Evolutionary conservation across 2,888 invertebrate species (phyloP).

Genomic region (Heliconius ismenius): DNA sequence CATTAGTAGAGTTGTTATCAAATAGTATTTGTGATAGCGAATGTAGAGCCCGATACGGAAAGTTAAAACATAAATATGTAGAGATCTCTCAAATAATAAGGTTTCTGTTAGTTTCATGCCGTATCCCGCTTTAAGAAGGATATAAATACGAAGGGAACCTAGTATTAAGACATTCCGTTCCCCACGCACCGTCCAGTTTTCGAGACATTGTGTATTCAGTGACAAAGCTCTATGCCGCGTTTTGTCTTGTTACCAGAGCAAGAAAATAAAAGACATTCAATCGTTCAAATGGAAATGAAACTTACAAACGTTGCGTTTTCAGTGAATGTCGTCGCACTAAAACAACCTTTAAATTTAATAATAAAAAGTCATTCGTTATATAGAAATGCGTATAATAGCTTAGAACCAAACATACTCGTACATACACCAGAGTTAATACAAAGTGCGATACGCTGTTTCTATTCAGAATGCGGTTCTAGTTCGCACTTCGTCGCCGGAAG

Average conservation of each 20-base stretch:
- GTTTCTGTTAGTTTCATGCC: too few relatives aligned
- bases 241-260: too few relatives aligned
- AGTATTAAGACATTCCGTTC: too few relatives aligned
- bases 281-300: too few relatives aligned
- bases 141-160: not conserved
- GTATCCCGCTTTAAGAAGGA: not conserved
- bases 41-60: not conserved
- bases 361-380: not conserved
- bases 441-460: slow-evolving; percentile 10
- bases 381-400: not conserved
- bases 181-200: too few relatives aligned
- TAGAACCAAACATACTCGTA: not conserved
- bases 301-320: too few relatives aligned
- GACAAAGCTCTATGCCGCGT: too few relatives aligned
- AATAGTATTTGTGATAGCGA: slow-evolving; percentile 7
- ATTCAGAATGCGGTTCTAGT: slow-evolving; percentile 21
- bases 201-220: too few relatives aligned
- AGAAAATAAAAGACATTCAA: too few relatives aligned
- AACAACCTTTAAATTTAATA: too few relatives aligned
- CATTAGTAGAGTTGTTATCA: slow-evolving; percentile 12
- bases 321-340: too few relatives aligned
- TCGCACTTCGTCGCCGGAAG: slow-evolving; percentile 22
- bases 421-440: not conserved
- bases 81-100: too few relatives aligned
- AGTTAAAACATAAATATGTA: not conserved